Percentiles rank a stretch among this genome's conserved stretches.
Evolutionary conservation across 2,888 invertebrate genomes (phyloP).

Genomic region (Petrophora chlorosata): DNA sequence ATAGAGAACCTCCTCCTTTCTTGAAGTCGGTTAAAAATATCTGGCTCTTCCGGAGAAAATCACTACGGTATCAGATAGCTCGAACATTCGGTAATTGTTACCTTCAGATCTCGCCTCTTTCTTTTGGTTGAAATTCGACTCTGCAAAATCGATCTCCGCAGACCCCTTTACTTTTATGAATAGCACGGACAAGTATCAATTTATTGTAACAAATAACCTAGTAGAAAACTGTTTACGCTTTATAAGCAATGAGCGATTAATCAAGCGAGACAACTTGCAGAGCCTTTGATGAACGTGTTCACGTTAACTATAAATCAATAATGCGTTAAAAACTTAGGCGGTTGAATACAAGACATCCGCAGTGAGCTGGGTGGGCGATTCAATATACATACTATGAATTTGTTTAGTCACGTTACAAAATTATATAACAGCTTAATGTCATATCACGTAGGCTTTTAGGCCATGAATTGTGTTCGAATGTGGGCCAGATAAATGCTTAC

Average conservation of each 20-base stretch:
- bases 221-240: slow-evolving; percentile 12
- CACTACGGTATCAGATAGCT: slow-evolving; percentile 28
- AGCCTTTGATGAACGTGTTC: slow-evolving; percentile 18
- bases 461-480: slow-evolving; percentile 50
- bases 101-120: slow-evolving; percentile 14
- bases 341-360: slow-evolving; percentile 28
- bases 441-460: slow-evolving; percentile 63
- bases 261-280: slow-evolving; percentile 15
- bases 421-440: slow-evolving; percentile 41
- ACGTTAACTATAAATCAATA: slow-evolving; percentile 17
- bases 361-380: slow-evolving; percentile 37
- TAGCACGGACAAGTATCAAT: background rate
- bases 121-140: slow-evolving; percentile 23
- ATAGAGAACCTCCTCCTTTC: no score
- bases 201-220: background rate
- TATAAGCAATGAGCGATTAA: slow-evolving; percentile 14
- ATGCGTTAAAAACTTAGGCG: slow-evolving; percentile 17
- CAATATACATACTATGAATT: slow-evolving; percentile 36
- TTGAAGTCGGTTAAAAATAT: no score
- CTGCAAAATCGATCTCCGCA: slow-evolving; percentile 21
- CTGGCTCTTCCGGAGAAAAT: slow-evolving; percentile 21
- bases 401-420: slow-evolving; percentile 41
- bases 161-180: background rate
- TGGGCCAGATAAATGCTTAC: slow-evolving; percentile 53
- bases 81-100: slow-evolving; percentile 25